These are phyloP conservation scores for Oreochromis niloticus DNA, from an alignment of 2,113 vertebrate genomes.

Conservation along the genomic window DNA sequence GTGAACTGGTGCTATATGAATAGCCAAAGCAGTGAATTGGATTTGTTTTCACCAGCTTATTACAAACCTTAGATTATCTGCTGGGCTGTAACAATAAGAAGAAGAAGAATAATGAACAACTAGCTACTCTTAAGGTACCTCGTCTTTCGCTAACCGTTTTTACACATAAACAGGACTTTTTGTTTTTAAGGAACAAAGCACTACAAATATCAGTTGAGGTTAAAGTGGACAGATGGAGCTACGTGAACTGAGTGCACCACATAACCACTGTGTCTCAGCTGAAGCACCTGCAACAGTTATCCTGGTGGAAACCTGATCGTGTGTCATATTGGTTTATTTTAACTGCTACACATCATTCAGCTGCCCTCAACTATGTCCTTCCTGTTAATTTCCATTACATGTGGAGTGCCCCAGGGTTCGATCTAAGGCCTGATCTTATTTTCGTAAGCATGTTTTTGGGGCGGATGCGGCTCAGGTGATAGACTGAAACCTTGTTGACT, in stretches of 20 bases:
- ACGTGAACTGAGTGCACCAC: not conserved
- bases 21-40: not conserved
- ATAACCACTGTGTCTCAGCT: not conserved
- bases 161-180: not conserved
- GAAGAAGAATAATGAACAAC: not conserved
- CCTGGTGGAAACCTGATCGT: not conserved
- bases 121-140: not conserved
- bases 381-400: not conserved
- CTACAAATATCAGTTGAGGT: not conserved
- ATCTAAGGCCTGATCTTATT: not conserved
- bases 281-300: not conserved
- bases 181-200: not conserved
- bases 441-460: not conserved
- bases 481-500: not conserved
- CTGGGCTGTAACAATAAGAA: not conserved
- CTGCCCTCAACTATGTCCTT: rapidly evolving
- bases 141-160: not conserved
- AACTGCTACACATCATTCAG: not conserved
- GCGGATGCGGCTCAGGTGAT: not conserved
- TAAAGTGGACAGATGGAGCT: rapidly evolving
- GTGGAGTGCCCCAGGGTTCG: not conserved
- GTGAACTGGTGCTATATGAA: not conserved
- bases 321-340: not conserved
- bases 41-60: not conserved
- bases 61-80: not conserved